Conservation (phyloP, 2,888 invertebrate genomes). For the Cyclophora albipunctata region DNA sequence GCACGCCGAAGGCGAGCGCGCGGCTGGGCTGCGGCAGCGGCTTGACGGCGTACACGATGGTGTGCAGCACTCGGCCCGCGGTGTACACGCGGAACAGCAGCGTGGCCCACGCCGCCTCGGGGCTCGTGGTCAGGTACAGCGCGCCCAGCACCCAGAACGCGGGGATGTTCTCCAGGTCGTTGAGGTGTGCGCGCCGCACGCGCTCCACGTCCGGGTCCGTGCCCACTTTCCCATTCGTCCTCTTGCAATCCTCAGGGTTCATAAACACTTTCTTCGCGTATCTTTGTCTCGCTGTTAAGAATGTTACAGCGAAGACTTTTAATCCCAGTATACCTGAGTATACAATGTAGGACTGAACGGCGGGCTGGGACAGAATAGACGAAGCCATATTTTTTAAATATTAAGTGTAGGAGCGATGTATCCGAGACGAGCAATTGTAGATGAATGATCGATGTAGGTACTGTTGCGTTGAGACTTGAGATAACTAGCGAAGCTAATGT, state of each 20-base stretch:
- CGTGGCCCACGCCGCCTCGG: slow-evolving; percentile 41
- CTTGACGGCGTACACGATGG: slow-evolving; percentile 78
- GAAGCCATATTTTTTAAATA: slow-evolving; percentile 19
- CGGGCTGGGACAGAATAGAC: slow-evolving; percentile 30
- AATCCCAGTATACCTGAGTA: slow-evolving; percentile 43
- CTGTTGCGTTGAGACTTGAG: no score
- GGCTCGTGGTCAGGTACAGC: slow-evolving; percentile 74
- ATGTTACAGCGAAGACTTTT: slow-evolving; percentile 37
- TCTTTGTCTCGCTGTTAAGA: slow-evolving; percentile 36
- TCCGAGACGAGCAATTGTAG: slow-evolving; percentile 2
- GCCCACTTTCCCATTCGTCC: slow-evolving; percentile 22
- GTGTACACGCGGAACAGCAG: slow-evolving; percentile 62
- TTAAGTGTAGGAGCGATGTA: slow-evolving; percentile 5
- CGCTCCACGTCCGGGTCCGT: slow-evolving; percentile 57
- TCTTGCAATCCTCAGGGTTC: slow-evolving; percentile 40
- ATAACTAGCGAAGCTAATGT: not conserved
- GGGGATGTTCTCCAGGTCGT: slow-evolving; percentile 83
- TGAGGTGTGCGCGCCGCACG: slow-evolving; percentile 77
- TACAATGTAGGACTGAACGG: slow-evolving; percentile 41
- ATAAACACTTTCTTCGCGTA: slow-evolving; percentile 43
- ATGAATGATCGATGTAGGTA: not conserved
- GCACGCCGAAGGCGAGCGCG: slow-evolving; percentile 39
- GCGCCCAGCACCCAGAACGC: slow-evolving; percentile 76
- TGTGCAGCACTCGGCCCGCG: slow-evolving; percentile 73
- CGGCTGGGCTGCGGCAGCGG: slow-evolving; percentile 75